phyloP scores from a whole-genome alignment of 2,113 vertebrate species.

The Mastomys coucha region DNA sequence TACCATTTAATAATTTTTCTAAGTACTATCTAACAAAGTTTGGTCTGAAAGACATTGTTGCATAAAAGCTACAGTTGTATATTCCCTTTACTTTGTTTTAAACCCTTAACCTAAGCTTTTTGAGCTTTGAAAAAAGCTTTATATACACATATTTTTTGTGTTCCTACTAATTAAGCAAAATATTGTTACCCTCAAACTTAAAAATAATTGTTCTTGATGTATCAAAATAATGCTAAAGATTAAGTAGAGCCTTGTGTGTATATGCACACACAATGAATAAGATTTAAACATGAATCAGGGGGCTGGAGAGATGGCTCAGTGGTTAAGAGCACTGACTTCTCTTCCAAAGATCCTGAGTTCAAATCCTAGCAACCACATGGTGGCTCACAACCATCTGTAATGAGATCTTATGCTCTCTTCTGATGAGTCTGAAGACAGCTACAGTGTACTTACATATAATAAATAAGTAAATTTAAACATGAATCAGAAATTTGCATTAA shows the following conservation, averaged over 20 bases:
- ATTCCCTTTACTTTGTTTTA: neutral
- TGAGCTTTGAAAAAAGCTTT: neutral
- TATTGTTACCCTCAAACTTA: neutral
- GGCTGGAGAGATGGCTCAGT: too few species aligned
- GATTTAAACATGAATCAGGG: neutral
- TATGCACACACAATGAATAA: neutral
- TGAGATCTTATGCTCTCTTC: too few species aligned
- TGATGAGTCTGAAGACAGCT: too few species aligned
- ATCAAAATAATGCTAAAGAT: neutral
- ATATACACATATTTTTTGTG: neutral
- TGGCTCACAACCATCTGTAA: too few species aligned
- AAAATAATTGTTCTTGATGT: neutral
- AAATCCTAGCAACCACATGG: too few species aligned
- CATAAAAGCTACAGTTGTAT: neutral
- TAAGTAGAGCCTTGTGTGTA: neutral
- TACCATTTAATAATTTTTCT: neutral
- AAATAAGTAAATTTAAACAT: neutral
- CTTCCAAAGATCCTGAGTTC: too few species aligned
- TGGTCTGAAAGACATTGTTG: neutral
- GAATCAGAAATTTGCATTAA: constrained; percentile 1
- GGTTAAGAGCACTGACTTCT: too few species aligned
- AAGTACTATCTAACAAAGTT: neutral
- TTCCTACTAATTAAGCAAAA: neutral
- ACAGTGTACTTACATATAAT: too few species aligned
- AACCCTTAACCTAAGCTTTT: neutral